These are phyloP conservation scores for Lytechinus pictus DNA, from an alignment of 35 echinoderm and acorn worm genomes.

Conservation along the genomic window DNA sequence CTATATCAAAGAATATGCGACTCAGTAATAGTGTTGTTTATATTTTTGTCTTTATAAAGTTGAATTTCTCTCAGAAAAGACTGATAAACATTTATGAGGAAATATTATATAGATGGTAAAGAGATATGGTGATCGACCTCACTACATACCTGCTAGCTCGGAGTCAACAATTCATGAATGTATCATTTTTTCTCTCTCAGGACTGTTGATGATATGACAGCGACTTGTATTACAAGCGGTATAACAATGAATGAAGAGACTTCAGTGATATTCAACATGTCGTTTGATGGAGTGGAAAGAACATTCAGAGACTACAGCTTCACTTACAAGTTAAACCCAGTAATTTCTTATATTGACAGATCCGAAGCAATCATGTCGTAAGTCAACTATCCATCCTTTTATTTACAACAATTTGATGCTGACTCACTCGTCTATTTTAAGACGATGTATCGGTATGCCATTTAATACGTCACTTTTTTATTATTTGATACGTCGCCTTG, in stretches of 20 bases:
- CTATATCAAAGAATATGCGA: too few relatives aligned
- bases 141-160: too few relatives aligned
- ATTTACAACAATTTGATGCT: neutral
- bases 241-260: neutral
- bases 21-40: too few relatives aligned
- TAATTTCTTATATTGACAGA: neutral
- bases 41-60: too few relatives aligned
- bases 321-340: neutral
- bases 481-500: neutral
- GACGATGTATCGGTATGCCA: neutral
- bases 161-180: neutral
- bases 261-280: neutral
- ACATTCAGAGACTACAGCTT: neutral
- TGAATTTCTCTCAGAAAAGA: too few relatives aligned
- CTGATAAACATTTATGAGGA: too few relatives aligned
- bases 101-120: too few relatives aligned
- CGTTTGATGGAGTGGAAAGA: slow-evolving; percentile 9
- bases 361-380: neutral
- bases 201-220: neutral
- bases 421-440: neutral
- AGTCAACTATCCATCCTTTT: neutral
- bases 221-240: neutral
- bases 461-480: neutral
- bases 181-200: neutral
- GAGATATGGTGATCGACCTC: too few relatives aligned